phyloP scores from a whole-genome alignment of 2,113 vertebrate species.

The Campylorhamphus procurvoides region DNA sequence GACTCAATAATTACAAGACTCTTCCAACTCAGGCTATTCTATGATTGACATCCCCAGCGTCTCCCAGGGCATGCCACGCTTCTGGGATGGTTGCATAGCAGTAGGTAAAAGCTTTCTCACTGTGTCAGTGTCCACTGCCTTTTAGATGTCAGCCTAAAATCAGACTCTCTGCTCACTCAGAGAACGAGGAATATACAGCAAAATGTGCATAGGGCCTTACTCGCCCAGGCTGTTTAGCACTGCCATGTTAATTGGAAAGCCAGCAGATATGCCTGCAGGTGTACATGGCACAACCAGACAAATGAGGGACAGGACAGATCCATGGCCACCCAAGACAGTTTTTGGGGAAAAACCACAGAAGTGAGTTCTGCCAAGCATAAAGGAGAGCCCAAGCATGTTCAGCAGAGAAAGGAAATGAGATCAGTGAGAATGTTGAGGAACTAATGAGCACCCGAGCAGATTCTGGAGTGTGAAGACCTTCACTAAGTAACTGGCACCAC shows the following conservation, averaged over 20 bases:
- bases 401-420: background rate
- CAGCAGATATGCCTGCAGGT: background rate
- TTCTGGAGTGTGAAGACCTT: background rate
- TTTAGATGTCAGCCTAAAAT: background rate
- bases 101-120: background rate
- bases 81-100: background rate
- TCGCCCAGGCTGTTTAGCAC: background rate
- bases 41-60: too few species aligned
- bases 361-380: background rate
- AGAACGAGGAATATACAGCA: accelerated
- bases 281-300: background rate
- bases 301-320: accelerated
- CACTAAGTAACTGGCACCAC: background rate
- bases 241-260: background rate
- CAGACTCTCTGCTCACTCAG: too few species aligned
- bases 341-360: background rate
- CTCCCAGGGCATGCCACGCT: accelerated
- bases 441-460: background rate
- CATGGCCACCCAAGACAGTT: accelerated
- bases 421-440: background rate
- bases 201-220: background rate
- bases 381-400: background rate
- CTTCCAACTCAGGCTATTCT: background rate
- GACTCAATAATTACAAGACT: background rate
- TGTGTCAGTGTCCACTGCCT: background rate